Base-by-base conservation (phyloP, 1,140 invertebrate species). In the Orussus abietinus region DNA sequence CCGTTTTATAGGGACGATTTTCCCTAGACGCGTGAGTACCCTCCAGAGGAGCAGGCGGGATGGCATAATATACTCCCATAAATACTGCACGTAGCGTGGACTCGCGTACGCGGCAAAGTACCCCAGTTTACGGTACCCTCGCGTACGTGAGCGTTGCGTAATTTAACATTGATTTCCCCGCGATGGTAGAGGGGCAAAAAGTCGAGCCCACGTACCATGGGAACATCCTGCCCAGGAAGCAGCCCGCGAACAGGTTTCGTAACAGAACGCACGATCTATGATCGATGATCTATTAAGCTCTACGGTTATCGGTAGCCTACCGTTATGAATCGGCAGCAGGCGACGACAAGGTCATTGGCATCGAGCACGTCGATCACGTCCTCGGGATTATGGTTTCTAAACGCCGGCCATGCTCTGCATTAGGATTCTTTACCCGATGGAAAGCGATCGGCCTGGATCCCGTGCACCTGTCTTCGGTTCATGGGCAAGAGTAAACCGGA, bases 281-380 rank as follows among this genome's bases (percentile, higher is more conserved):
- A 55, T 56, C 49, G 40, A 54, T 53, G 45, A 62, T 61, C 57
- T 56, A 65, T 65, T 55, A 57, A 57, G 61, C 64, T n/a, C n/a
- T 65, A 66, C 62, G 64, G 64, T 65, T 64, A 66, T 43, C 36
- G 51, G 41, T 51, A 57, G 48, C 53, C 53, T 56, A 55, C 56
- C 53, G 53, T 62, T 58, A 55, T 55, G 56, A 57, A 64, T 64
- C 54, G 61, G 64, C 64, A 64, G 50, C 51, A 38, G 40, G 38
- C 55, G 61, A 65, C 65, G 62, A 61, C 57, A 40, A 51, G 51
- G 55, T 49, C 51, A 57, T 61, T 56, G 50, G 38, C 42, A 50
- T 52, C 47, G 28, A n/a, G 6, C 22, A 49, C 47, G 49, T 42
- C 45, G 38, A 51, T 45, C 42, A 34, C 29, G 22, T 42, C 12